phyloP scores from a whole-genome alignment of 2,797 vertebrate genomes.

The Dipus sagitta region DNA sequence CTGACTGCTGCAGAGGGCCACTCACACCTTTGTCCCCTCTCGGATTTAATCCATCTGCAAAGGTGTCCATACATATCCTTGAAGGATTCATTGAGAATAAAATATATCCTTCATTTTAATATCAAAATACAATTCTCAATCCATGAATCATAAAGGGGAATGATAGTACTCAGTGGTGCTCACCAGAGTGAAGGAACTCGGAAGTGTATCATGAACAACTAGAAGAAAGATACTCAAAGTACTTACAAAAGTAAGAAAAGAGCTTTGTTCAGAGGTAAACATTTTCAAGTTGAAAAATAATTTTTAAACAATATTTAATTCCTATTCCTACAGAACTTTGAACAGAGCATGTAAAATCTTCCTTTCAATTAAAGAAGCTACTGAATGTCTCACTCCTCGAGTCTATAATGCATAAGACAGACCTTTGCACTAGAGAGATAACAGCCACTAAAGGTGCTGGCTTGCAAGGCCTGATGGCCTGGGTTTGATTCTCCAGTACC shows the following conservation, averaged over 20 bases:
- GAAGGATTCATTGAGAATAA: neutral
- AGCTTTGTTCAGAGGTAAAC: conserved; percentile 27
- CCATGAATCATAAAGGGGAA: neutral
- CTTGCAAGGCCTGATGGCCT: too few species aligned
- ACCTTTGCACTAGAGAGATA: neutral
- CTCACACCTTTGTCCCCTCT: neutral
- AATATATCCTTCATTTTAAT: neutral
- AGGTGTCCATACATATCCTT: neutral
- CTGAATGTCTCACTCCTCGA: neutral
- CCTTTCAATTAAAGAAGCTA: neutral
- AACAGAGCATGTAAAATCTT: neutral
- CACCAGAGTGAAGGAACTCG: neutral
- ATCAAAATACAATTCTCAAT: neutral
- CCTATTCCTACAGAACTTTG: neutral
- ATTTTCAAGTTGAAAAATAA: neutral
- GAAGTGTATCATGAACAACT: neutral
- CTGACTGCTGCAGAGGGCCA: neutral
- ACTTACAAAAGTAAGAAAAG: neutral
- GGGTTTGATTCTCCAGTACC: too few species aligned
- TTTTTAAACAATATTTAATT: neutral
- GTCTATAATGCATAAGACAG: neutral
- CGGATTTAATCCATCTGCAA: neutral
- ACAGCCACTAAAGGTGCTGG: too few species aligned
- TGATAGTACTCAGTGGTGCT: neutral
- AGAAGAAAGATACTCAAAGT: conserved; percentile 7